These are phyloP conservation scores for Apodemus agrarius DNA, from an alignment of 2,797 vertebrate genomes.

Conservation along the genomic window DNA sequence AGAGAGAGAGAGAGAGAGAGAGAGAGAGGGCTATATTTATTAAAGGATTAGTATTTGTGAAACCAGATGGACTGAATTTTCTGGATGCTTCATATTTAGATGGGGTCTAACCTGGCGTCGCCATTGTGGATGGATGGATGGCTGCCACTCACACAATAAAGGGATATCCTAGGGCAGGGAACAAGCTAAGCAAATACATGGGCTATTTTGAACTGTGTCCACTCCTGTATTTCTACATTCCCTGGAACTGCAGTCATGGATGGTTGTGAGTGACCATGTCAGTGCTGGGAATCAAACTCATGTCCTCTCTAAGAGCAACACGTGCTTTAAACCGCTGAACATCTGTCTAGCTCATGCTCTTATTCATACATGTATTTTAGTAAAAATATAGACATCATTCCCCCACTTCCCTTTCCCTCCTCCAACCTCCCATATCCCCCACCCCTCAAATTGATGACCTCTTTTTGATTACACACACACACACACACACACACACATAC, in stretches of 20 bases:
- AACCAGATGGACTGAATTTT: neutral
- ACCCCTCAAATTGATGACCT: neutral
- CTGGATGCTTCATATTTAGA: neutral
- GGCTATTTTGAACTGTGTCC: neutral
- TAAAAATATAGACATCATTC: neutral
- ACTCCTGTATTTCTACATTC: neutral
- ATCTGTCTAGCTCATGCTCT: neutral
- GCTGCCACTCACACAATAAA: neutral
- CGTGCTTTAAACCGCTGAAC: neutral
- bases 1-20: constrained; percentile 62
- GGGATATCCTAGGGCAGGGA: neutral
- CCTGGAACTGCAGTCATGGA: neutral
- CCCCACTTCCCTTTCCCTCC: neutral
- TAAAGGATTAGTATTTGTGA: constrained; percentile 27
- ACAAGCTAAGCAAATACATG: neutral
- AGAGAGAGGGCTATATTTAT: constrained; percentile 17
- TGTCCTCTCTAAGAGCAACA: neutral
- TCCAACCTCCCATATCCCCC: neutral
- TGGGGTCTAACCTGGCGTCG: neutral
- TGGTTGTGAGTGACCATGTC: neutral
- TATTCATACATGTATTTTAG: neutral
- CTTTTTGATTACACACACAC: too few relatives aligned
- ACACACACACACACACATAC: too few relatives aligned
- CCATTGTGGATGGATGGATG: neutral
- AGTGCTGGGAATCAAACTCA: neutral